These are phyloP conservation scores for Neelides sp. DNA, from an alignment of 1,140 invertebrate genomes.

Conservation along the genomic window DNA sequence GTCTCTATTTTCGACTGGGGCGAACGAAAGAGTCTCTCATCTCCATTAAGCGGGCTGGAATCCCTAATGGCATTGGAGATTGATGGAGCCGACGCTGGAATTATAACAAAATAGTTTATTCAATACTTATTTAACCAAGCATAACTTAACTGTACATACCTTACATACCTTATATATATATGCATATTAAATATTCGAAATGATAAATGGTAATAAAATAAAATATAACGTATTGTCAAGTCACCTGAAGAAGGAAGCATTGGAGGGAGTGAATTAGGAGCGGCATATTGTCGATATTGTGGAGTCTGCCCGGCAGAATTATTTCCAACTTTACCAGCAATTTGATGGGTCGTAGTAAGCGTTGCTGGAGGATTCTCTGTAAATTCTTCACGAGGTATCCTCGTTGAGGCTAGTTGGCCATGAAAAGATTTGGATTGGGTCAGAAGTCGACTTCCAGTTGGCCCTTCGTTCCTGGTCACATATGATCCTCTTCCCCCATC, in stretches of 20 bases:
- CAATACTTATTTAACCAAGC: neutral
- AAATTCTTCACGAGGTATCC: too few relatives aligned
- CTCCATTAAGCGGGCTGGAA: slow-evolving; percentile 46
- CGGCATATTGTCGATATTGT: slow-evolving; percentile 26
- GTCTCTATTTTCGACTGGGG: slow-evolving; percentile 68
- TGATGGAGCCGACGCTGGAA: slow-evolving; percentile 36
- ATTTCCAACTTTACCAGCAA: too few relatives aligned
- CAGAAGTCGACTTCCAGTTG: too few relatives aligned
- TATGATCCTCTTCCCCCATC: too few relatives aligned
- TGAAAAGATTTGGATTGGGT: too few relatives aligned
- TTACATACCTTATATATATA: too few relatives aligned
- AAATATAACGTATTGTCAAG: neutral
- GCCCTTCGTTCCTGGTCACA: too few relatives aligned
- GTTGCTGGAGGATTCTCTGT: too few relatives aligned
- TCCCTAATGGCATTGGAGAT: slow-evolving; percentile 33
- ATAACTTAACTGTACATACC: too few relatives aligned
- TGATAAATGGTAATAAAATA: neutral
- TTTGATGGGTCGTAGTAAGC: too few relatives aligned
- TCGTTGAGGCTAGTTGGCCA: too few relatives aligned
- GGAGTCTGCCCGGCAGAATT: too few relatives aligned
- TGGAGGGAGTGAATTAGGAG: slow-evolving; percentile 22
- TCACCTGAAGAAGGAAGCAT: slow-evolving; percentile 23
- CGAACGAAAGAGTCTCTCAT: slow-evolving; percentile 43
- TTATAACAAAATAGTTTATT: neutral
- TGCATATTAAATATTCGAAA: neutral